Conservation (phyloP, 2,797 vertebrate genomes). For the Australoheros facetus region DNA sequence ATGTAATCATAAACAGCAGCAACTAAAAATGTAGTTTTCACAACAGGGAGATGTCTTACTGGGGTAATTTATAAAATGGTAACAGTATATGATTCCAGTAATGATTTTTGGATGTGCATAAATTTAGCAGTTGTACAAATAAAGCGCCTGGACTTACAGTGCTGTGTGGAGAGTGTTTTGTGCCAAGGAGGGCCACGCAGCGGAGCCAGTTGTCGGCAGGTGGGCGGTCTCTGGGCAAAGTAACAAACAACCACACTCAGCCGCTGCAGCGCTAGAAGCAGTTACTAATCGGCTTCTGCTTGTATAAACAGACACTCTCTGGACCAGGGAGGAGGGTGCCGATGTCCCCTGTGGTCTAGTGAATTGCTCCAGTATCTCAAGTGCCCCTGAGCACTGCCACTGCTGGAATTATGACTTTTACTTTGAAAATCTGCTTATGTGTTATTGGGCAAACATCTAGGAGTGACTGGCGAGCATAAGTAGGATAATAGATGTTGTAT, state of each 20-base stretch:
- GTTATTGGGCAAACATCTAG: neutral
- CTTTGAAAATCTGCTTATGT: constrained; percentile 3
- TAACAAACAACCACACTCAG: constrained; percentile 30
- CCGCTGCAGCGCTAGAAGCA: constrained; percentile 29
- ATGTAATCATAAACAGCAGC: constrained; percentile 35
- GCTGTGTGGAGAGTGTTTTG: neutral
- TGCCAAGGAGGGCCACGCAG: constrained; percentile 6
- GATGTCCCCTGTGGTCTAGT: neutral
- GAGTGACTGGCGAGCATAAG: constrained; percentile 25
- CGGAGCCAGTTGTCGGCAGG: constrained; percentile 12
- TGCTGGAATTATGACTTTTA: constrained; percentile 16
- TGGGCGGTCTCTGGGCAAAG: constrained; percentile 30
- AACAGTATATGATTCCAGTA: neutral
- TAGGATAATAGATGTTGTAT: constrained; percentile 12
- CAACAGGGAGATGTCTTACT: neutral
- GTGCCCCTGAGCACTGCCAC: neutral
- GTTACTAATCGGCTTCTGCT: constrained; percentile 39
- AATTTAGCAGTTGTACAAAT: neutral
- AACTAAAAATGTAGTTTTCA: neutral
- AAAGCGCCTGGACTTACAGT: neutral
- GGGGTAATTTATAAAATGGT: neutral
- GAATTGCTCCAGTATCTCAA: constrained; percentile 15
- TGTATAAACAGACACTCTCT: constrained; percentile 24
- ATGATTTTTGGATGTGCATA: neutral
- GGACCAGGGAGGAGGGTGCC: constrained; percentile 11